Evolutionary conservation across 2,113 vertebrate species (phyloP).

Genomic region (Oplegnathus fasciatus): DNA sequence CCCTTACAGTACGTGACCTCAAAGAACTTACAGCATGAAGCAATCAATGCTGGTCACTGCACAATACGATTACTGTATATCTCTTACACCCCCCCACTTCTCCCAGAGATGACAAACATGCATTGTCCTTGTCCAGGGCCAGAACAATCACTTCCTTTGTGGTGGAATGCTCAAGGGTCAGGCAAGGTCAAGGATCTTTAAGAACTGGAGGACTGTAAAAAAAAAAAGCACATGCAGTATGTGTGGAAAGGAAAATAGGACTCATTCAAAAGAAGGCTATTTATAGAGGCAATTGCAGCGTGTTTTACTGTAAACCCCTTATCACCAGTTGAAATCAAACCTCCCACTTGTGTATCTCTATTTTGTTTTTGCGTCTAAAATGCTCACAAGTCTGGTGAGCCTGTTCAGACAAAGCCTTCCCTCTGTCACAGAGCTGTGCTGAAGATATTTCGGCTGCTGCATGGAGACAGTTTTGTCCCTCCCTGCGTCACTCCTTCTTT

Average conservation of each 20-base stretch:
- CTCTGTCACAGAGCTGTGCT: slow-evolving; percentile 7
- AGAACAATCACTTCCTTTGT: slow-evolving; percentile 73
- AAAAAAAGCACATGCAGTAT: slow-evolving; percentile 29
- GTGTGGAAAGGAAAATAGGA: slow-evolving; percentile 44
- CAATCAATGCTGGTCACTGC: slow-evolving; percentile 32
- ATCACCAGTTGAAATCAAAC: slow-evolving; percentile 4
- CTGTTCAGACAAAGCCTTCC: slow-evolving; percentile 21
- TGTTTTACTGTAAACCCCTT: slow-evolving; percentile 26
- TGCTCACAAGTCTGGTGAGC: neutral
- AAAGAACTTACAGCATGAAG: slow-evolving; percentile 44
- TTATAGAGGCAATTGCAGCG: slow-evolving; percentile 24
- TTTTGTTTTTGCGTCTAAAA: slow-evolving; percentile 36
- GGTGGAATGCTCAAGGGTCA: slow-evolving; percentile 46
- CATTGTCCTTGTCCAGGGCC: slow-evolving; percentile 62
- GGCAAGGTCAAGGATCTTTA: slow-evolving; percentile 65
- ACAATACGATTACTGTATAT: slow-evolving; percentile 68
- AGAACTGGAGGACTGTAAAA: slow-evolving; percentile 38
- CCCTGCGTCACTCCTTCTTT: slow-evolving; percentile 43
- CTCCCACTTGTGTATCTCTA: neutral
- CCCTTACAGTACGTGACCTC: slow-evolving; percentile 39
- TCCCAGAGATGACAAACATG: slow-evolving; percentile 66
- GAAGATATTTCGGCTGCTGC: slow-evolving; percentile 34
- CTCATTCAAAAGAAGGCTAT: slow-evolving; percentile 37
- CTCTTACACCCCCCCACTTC: slow-evolving; percentile 22
- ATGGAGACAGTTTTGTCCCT: slow-evolving; percentile 45